Percentiles rank a stretch among this genome's conserved stretches.
Evolutionary conservation across 2,888 invertebrate species (phyloP).

Genomic region (Diachrysia chrysitis): DNA sequence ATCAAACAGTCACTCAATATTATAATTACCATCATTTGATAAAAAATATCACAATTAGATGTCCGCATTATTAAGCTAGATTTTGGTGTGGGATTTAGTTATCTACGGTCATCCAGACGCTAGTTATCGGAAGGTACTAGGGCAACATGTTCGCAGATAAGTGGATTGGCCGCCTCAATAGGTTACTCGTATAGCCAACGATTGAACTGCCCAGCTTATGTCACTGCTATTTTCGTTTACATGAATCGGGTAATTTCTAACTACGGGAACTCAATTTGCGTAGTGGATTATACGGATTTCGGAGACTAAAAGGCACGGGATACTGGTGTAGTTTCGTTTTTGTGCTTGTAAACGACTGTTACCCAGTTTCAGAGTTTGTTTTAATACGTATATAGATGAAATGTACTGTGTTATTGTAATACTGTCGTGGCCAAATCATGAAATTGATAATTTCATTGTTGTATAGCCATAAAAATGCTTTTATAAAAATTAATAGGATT

Average conservation of each 20-base stretch:
- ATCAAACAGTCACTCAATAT: background rate
- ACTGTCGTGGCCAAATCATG: too few species aligned
- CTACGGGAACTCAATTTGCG: background rate
- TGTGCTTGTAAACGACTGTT: background rate
- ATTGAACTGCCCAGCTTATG: constrained; percentile 28
- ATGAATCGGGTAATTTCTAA: constrained; percentile 19
- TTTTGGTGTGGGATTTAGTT: background rate
- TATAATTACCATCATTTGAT: background rate
- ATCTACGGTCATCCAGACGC: background rate
- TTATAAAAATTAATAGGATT: too few species aligned
- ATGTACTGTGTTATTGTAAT: background rate
- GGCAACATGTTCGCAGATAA: constrained; percentile 25
- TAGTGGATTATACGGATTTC: constrained; percentile 5
- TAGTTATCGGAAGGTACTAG: constrained; percentile 25
- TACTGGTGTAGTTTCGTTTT: background rate
- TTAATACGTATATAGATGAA: background rate
- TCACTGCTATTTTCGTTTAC: constrained; percentile 20
- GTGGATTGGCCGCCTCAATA: constrained; percentile 44
- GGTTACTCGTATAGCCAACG: constrained; percentile 38
- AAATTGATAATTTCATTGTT: too few species aligned
- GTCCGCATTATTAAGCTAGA: background rate
- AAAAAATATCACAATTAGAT: background rate
- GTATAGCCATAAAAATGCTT: too few species aligned
- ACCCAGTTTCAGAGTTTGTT: background rate
- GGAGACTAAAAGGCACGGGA: background rate